Conservation (phyloP, 2,888 invertebrate species). For the Orthonevra nobilis region DNA sequence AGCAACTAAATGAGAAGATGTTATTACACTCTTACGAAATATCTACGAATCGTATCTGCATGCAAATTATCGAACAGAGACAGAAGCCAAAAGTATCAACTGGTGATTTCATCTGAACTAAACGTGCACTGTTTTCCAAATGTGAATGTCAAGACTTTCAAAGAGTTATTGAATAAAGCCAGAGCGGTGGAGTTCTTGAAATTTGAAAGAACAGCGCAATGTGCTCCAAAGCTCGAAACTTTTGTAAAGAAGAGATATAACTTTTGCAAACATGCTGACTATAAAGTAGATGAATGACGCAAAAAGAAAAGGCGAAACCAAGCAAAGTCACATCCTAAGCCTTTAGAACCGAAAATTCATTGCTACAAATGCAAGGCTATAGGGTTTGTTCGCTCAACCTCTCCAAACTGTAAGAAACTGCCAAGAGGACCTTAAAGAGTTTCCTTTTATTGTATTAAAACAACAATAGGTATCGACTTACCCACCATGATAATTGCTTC, state of each 20-base stretch:
- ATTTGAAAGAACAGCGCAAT: not conserved
- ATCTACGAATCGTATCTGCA: no score
- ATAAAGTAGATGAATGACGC: slow-evolving; percentile 2
- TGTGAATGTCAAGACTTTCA: not conserved
- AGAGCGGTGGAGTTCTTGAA: slow-evolving; percentile 6
- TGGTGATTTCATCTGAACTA: slow-evolving; percentile 19
- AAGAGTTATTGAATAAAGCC: slow-evolving; percentile 14
- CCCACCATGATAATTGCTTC: no score
- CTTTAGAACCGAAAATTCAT: slow-evolving; percentile 4
- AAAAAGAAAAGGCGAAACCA: slow-evolving; percentile 5
- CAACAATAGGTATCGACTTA: no score
- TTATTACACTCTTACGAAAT: not conserved
- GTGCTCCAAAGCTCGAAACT: not conserved
- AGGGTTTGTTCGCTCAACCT: not conserved
- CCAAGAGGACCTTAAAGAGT: not conserved
- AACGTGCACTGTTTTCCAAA: slow-evolving; percentile 23
- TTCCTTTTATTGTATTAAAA: not conserved
- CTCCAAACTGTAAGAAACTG: not conserved
- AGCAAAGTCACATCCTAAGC: not conserved
- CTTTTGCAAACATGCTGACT: not conserved
- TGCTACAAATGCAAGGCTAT: slow-evolving; percentile 24
- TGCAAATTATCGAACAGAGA: slow-evolving; percentile 7
- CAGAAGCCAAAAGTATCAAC: slow-evolving; percentile 8
- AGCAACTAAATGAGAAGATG: not conserved
- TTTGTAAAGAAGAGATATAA: not conserved